A percentile compares a stretch with the other conserved stretches of the same genome.
Conservation (phyloP, 2,888 invertebrate species). For the Dryocosmus kuriphilus region DNA sequence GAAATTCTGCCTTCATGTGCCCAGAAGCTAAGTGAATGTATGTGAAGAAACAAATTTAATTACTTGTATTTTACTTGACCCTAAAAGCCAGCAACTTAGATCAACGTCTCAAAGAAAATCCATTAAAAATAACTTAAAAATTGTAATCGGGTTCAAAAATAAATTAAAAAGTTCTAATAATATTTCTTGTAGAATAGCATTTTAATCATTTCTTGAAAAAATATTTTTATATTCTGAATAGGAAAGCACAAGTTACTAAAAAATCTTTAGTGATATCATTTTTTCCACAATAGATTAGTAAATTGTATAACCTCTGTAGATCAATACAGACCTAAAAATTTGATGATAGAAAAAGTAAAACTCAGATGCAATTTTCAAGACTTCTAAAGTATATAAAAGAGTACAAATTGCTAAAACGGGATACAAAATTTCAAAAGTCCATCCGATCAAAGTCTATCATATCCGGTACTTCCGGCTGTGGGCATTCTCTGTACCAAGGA, state of each 20-base stretch:
- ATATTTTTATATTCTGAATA: no score
- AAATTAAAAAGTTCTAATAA: background rate
- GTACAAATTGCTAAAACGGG: background rate
- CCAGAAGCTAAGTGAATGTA: background rate
- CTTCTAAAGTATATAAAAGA: background rate
- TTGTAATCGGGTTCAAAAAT: background rate
- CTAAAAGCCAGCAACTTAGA: no score
- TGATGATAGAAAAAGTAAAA: background rate
- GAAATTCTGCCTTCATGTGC: background rate
- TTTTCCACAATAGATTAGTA: background rate
- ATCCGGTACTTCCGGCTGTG: constrained; percentile 54
- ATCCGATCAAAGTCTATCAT: constrained; percentile 57
- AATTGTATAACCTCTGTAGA: background rate
- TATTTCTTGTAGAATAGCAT: background rate
- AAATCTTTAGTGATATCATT: no score
- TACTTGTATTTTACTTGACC: no score
- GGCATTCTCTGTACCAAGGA: constrained; percentile 64
- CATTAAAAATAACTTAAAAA: background rate
- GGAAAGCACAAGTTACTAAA: no score
- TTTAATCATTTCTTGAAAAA: no score
- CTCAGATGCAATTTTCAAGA: background rate
- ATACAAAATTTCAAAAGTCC: background rate
- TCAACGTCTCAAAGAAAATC: no score
- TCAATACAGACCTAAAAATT: background rate
- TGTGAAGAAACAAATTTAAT: background rate